Evolutionary conservation across 2,797 vertebrate genomes (phyloP).

Genomic region (Rhynchotus rufescens): DNA sequence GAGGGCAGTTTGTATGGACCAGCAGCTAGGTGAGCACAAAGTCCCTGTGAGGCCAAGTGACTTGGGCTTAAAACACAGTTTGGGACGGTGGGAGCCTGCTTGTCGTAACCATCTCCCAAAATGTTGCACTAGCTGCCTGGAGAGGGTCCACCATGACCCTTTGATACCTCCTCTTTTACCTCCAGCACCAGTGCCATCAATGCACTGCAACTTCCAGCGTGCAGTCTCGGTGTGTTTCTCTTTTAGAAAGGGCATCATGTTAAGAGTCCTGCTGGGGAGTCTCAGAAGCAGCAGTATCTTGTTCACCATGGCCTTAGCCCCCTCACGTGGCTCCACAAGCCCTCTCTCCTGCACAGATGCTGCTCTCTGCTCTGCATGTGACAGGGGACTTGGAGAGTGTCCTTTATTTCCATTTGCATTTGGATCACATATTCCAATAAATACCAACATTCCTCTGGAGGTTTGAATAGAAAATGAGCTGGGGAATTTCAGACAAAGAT

Average conservation of each 20-base stretch:
- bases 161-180: accelerated
- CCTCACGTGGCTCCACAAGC: background rate
- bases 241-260: accelerated
- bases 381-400: background rate
- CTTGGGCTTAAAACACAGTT: background rate
- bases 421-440: background rate
- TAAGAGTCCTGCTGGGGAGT: background rate
- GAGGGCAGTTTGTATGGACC: background rate
- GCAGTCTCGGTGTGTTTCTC: background rate
- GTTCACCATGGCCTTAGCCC: accelerated
- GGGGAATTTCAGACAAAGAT: background rate
- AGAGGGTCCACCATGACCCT: background rate
- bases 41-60: background rate
- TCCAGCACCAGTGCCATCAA: background rate
- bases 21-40: background rate
- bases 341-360: background rate
- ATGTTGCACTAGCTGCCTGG: background rate
- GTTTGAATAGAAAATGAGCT: slow-evolving; percentile 23
- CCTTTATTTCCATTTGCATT: background rate
- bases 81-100: background rate
- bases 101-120: background rate
- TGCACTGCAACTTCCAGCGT: no score
- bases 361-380: background rate
- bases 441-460: background rate
- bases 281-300: background rate